Evolutionary conservation across 2,888 invertebrate genomes (phyloP).

Genomic region (Crematogaster levior): DNA sequence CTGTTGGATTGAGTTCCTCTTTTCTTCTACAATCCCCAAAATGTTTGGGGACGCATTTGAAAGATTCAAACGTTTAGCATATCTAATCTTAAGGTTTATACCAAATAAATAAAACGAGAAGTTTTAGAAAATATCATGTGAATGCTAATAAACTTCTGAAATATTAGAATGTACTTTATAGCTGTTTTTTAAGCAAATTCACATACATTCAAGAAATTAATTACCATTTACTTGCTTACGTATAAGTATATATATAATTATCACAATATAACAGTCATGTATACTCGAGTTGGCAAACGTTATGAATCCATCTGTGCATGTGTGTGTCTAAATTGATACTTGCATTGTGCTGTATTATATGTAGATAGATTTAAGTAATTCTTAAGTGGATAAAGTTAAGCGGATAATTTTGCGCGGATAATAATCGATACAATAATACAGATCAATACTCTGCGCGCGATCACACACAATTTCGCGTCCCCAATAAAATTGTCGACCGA

Average conservation of each 20-base stretch:
- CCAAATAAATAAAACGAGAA: neutral
- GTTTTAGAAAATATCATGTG: neutral
- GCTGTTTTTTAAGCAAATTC: neutral
- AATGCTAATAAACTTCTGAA: neutral
- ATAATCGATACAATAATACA: slow-evolving; percentile 14
- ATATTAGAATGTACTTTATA: neutral
- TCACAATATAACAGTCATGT: neutral
- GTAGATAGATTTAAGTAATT: neutral
- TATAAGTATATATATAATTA: neutral
- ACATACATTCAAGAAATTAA: neutral
- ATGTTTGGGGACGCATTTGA: neutral
- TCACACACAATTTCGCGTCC: slow-evolving; percentile 22
- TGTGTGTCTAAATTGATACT: neutral
- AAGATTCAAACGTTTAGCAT: neutral
- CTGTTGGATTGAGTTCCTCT: slow-evolving; percentile 3
- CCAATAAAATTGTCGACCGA: slow-evolving; percentile 51
- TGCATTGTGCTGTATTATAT: neutral
- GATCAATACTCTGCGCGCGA: slow-evolving; percentile 45
- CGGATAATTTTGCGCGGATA: neutral
- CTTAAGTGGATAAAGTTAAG: neutral
- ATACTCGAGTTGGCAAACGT: neutral
- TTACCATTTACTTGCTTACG: neutral
- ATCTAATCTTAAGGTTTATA: neutral
- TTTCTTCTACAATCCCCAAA: neutral
- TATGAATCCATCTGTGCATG: neutral